A percentile compares a stretch with the other conserved stretches of the same genome.
Evolutionary conservation across 2,888 invertebrate species (phyloP).

Genomic region (Caenorhabditis virilis): DNA sequence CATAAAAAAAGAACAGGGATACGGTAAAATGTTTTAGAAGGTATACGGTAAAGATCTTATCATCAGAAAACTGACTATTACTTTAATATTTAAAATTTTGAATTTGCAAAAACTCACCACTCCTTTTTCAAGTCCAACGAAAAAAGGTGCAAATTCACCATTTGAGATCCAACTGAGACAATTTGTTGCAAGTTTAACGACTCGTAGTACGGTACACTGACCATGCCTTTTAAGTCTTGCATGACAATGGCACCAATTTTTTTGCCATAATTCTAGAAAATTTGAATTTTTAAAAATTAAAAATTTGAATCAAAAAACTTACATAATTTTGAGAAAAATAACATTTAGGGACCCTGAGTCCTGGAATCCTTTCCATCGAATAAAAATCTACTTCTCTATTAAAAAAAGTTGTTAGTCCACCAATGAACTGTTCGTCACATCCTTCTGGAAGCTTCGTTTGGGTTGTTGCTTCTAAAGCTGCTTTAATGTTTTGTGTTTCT

Average conservation of each 20-base stretch:
- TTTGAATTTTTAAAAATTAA: neutral
- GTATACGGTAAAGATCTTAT: too few relatives aligned
- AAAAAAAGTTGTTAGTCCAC: slow-evolving; percentile 36
- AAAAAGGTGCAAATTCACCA: slow-evolving; percentile 34
- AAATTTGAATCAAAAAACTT: too few relatives aligned
- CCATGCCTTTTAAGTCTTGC: slow-evolving; percentile 39
- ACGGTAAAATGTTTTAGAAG: too few relatives aligned
- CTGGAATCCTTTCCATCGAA: slow-evolving; percentile 31
- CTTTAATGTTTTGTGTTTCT: slow-evolving; percentile 40
- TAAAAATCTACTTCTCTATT: slow-evolving; percentile 47
- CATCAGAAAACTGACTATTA: too few relatives aligned
- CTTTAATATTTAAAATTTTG: too few relatives aligned
- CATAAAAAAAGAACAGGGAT: too few relatives aligned
- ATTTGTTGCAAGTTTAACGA: slow-evolving; percentile 36
- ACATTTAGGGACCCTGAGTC: slow-evolving; percentile 26
- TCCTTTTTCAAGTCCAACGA: slow-evolving; percentile 22
- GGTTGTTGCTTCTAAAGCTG: slow-evolving; percentile 37
- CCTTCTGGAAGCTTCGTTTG: slow-evolving; percentile 26
- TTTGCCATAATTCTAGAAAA: slow-evolving; percentile 18
- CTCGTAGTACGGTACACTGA: slow-evolving; percentile 43
- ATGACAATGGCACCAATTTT: slow-evolving; percentile 38
- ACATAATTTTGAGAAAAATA: slow-evolving; percentile 32
- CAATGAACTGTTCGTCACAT: slow-evolving; percentile 38
- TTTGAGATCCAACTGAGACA: slow-evolving; percentile 27
- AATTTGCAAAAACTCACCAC: too few relatives aligned